Percentiles rank a stretch among this genome's conserved stretches.
Evolutionary conservation across 2,797 vertebrate genomes (phyloP).

Genomic region (Darevskia mixta): DNA sequence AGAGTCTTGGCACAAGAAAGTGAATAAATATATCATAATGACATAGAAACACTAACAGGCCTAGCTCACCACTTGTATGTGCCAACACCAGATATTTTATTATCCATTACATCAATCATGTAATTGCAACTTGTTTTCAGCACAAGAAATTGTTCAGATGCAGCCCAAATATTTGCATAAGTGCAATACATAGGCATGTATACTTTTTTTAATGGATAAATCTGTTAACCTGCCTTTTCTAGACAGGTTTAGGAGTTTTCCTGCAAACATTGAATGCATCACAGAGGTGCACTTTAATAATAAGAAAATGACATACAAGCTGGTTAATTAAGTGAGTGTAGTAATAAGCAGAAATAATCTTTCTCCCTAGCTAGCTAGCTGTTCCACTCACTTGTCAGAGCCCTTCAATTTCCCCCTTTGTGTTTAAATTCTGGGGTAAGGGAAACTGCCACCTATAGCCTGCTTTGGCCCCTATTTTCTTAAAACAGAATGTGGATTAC

Average conservation of each 20-base stretch:
- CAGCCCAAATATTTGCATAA: background rate
- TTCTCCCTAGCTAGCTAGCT: background rate
- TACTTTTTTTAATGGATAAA: background rate
- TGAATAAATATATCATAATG: constrained; percentile 22
- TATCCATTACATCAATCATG: background rate
- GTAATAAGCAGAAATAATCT: background rate
- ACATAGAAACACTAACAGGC: background rate
- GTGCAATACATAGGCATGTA: background rate
- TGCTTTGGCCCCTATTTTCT: background rate
- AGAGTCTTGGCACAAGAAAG: background rate
- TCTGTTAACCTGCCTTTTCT: background rate
- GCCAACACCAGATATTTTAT: constrained; percentile 2
- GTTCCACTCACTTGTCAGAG: constrained; percentile 1
- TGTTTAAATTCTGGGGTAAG: background rate
- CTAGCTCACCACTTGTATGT: background rate
- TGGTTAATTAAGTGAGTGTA: too few relatives aligned
- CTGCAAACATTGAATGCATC: background rate
- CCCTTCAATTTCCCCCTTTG: background rate
- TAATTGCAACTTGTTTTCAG: background rate
- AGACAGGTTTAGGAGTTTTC: background rate
- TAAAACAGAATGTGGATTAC: background rate
- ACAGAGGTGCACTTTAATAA: constrained; percentile 3
- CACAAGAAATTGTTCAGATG: constrained; percentile 3
- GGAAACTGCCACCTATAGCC: background rate
- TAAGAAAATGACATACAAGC: too few relatives aligned